These are phyloP conservation scores for Engystomops pustulosus DNA, from an alignment of 2,113 vertebrate genomes.

Conservation along the genomic window DNA sequence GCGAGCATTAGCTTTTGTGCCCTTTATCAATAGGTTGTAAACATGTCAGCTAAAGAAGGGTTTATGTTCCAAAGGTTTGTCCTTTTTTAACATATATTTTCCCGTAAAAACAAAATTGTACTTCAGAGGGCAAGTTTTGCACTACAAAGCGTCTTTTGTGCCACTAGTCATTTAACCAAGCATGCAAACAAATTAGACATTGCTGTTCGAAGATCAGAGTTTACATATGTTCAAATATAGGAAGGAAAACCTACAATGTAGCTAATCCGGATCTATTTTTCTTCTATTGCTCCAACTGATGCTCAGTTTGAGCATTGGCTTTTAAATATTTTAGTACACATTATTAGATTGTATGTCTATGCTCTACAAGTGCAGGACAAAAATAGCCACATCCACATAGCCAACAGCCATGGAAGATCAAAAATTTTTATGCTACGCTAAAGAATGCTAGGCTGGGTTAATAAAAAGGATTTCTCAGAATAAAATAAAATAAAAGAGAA, in stretches of 20 bases:
- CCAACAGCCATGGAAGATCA: too few relatives aligned
- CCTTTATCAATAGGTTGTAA: constrained; percentile 46
- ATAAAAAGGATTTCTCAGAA: too few relatives aligned
- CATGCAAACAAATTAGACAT: constrained; percentile 15
- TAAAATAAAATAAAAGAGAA: too few relatives aligned
- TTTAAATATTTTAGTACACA: too few relatives aligned
- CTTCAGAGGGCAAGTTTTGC: constrained; percentile 23
- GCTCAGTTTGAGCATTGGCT: too few relatives aligned
- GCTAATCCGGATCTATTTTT: not conserved
- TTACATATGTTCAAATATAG: not conserved
- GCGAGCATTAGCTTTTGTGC: constrained; percentile 35
- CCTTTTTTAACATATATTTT: constrained; percentile 17
- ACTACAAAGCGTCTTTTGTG: constrained; percentile 14
- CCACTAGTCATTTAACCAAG: constrained; percentile 7
- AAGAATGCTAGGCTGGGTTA: too few relatives aligned
- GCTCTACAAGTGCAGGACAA: too few relatives aligned
- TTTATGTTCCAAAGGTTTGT: constrained; percentile 35
- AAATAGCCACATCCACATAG: too few relatives aligned
- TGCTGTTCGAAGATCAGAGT: constrained; percentile 1
- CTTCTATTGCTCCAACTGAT: not conserved
- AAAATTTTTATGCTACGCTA: too few relatives aligned
- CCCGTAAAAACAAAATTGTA: constrained; percentile 24
- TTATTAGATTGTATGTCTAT: too few relatives aligned
- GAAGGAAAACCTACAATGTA: not conserved
- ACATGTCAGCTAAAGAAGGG: constrained; percentile 35